Evolutionary conservation across 2,797 vertebrate species (phyloP), one percentile per base, ranked within the genome.

Genomic region (Peromyscus eremicus): DNA sequence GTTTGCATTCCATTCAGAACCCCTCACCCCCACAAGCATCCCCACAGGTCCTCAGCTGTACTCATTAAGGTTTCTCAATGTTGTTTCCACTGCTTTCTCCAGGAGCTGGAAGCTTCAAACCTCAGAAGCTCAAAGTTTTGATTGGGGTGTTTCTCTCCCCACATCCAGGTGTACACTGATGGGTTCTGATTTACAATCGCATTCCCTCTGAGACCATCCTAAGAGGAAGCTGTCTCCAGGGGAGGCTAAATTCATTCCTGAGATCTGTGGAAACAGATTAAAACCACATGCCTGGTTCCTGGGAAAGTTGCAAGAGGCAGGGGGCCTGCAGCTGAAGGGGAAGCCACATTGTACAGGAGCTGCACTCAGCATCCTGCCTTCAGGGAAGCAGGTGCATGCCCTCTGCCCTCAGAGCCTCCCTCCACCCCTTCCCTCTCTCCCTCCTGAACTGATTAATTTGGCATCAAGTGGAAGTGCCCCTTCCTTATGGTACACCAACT

Each of bases 401-500:
- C 97, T 97, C 97, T 93, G 87, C 95, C 79, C 97, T 75, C 83
- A 92, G 85, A 92, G 96, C 95, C 5, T 6, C 73, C 62, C 88
- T 95, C 40, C 7, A 79, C 64, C 83, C 92, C 83, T 62, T 79
- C 96, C 46, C 27, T 95, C 98, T 96, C 95, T 96, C 92, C 96
- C 97, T 95, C 92, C 98, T 97, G 98, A 98, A 98, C 98, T 98
- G 98, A 98, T 98, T 99, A 98, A 98, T 98, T 97, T 98, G 97
- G 98, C 98, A 98, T 98, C 97, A 97, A 98, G 97, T 98, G 98
- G 97, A 95, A 66, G 89, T 68, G 94, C 98, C 98, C 98, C 97
- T 98, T 98, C 99, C 98, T 98, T 99, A 99, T 98, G 98, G 98
- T 98, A 99, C 98, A 98, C 98, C 99, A 98, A 98, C 98, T 99